Evolutionary conservation across 53 echinoderm and acorn worm genomes (phyloP).

Genomic region (Crossaster papposus): DNA sequence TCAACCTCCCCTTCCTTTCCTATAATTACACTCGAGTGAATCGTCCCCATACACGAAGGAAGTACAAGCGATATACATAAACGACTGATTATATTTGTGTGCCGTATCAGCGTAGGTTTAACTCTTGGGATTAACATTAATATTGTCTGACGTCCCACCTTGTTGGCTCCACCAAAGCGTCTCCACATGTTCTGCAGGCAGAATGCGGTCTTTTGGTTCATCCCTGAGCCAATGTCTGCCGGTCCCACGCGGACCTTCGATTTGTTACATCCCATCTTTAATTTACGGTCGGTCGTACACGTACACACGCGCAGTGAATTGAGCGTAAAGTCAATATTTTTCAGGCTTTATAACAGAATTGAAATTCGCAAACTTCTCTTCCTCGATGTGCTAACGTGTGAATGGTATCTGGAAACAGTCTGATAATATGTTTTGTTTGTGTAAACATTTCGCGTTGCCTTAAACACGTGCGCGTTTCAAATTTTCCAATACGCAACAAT

Average conservation of each 20-base stretch:
- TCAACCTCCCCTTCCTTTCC: background rate
- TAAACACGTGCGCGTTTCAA: background rate
- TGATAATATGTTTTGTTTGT: background rate
- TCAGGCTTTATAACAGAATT: background rate
- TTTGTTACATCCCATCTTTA: background rate
- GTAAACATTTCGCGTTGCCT: background rate
- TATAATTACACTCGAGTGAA: background rate
- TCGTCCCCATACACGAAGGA: background rate
- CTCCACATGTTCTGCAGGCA: background rate
- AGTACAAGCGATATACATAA: background rate
- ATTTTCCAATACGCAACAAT: constrained; percentile 3
- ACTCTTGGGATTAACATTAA: too few species aligned
- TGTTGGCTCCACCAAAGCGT: background rate
- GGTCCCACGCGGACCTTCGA: background rate
- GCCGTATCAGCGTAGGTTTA: too few species aligned
- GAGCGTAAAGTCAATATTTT: background rate
- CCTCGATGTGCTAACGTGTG: background rate
- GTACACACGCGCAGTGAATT: background rate
- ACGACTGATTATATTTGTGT: background rate
- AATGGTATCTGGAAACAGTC: background rate
- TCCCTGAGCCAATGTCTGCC: background rate
- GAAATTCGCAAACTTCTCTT: background rate
- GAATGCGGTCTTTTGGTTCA: background rate
- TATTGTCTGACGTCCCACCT: background rate
- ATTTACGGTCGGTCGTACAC: background rate